These are phyloP conservation scores for Zaprionus camerounensis DNA, from an alignment of 1,140 invertebrate species.

Conservation along the genomic window DNA sequence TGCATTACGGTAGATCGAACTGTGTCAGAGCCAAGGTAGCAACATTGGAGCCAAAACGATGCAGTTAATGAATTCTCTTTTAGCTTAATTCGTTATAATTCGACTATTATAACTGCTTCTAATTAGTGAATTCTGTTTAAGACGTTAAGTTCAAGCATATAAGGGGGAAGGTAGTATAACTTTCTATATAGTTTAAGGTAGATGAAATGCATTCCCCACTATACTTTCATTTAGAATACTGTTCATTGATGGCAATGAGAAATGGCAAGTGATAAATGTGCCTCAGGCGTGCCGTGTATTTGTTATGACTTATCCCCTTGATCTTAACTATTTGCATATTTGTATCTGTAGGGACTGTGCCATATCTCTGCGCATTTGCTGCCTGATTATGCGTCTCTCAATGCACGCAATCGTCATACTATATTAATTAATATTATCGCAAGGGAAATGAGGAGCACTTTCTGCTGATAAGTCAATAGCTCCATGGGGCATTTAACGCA, in stretches of 20 bases:
- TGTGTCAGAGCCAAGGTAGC: conserved; percentile 25
- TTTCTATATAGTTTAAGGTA: neutral
- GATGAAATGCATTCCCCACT: too few relatives aligned
- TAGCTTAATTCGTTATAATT: neutral
- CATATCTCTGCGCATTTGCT: conserved; percentile 59
- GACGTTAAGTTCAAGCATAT: neutral
- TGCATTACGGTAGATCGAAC: conserved; percentile 49
- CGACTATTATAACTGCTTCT: neutral
- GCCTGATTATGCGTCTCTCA: conserved; percentile 71
- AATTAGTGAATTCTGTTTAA: neutral
- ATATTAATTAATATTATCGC: conserved; percentile 72
- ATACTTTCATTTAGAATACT: neutral
- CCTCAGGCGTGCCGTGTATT: neutral
- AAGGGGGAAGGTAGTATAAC: neutral
- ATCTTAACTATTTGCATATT: conserved; percentile 23
- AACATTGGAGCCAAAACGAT: conserved; percentile 6
- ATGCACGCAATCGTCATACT: conserved; percentile 36
- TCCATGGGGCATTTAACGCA: conserved; percentile 75
- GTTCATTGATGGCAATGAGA: neutral
- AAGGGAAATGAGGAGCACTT: conserved; percentile 42
- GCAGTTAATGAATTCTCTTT: conserved; percentile 34
- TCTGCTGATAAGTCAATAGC: conserved; percentile 59
- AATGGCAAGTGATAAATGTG: neutral
- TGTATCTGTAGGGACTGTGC: neutral
- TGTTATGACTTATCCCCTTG: conserved; percentile 1